Evolutionary conservation across 2,888 invertebrate species (phyloP).

Genomic region (Synanthedon tipuliformis): DNA sequence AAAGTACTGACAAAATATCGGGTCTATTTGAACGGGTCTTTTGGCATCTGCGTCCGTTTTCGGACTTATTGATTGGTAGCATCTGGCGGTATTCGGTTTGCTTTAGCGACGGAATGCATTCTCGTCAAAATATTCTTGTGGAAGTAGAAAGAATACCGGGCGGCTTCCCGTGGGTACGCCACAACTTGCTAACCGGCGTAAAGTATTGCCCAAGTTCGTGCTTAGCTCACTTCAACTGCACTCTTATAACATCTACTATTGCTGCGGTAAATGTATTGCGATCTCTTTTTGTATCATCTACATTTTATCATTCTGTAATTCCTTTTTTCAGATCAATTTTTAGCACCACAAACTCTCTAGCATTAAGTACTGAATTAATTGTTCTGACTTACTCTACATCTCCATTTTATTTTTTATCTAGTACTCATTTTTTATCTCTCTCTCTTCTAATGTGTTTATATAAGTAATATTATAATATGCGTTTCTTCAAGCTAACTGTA

Average conservation of each 20-base stretch:
- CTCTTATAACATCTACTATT: conserved; percentile 23
- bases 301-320: conserved; percentile 2
- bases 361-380: too few relatives aligned
- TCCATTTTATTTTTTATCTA: too few relatives aligned
- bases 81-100: conserved; percentile 19
- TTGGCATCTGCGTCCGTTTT: conserved; percentile 47
- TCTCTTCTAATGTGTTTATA: too few relatives aligned
- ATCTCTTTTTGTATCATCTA: conserved; percentile 38
- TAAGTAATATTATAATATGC: too few relatives aligned
- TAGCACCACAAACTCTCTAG: background rate
- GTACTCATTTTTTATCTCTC: too few relatives aligned
- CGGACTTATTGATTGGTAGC: conserved; percentile 40
- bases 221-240: conserved; percentile 14
- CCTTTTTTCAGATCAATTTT: background rate
- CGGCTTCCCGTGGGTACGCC: conserved; percentile 21
- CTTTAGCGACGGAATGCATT: conserved; percentile 15
- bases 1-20: conserved; percentile 47
- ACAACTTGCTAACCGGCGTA: conserved; percentile 18
- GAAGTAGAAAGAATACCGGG: conserved; percentile 23
- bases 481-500: too few relatives aligned
- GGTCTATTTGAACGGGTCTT: conserved; percentile 21
- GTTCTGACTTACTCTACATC: too few relatives aligned
- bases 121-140: conserved; percentile 31
- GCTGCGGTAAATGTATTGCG: conserved; percentile 13
- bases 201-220: conserved; percentile 31